A percentile compares a stretch with the other conserved stretches of the same genome.
phyloP scores from a whole-genome alignment of 2,113 vertebrate genomes.

The Protomyctophum bolini region DNA sequence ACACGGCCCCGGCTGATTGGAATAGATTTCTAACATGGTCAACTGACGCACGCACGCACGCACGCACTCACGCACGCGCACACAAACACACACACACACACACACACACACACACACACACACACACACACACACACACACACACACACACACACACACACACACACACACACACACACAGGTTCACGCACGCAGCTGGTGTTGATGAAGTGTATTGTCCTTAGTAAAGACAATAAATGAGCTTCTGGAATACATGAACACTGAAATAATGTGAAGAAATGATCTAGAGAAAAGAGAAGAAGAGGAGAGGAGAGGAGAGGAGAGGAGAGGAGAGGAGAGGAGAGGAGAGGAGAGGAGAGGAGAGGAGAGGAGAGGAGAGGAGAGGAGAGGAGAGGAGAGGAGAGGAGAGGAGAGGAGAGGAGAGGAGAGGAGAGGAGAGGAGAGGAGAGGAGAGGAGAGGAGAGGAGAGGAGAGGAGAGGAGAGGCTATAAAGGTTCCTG shows the following conservation, averaged over 20 bases:
- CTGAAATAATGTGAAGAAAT: no score
- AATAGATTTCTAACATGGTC: no score
- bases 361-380: neutral
- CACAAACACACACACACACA: neutral
- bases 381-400: neutral
- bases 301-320: neutral
- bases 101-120: slow-evolving; percentile 6
- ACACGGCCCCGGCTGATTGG: no score
- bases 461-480: slow-evolving; percentile 17
- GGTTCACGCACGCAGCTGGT: no score
- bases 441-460: neutral
- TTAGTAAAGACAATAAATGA: no score
- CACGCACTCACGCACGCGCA: slow-evolving; percentile 12
- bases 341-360: neutral
- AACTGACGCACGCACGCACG: slow-evolving; percentile 3
- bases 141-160: neutral
- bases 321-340: neutral
- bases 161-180: neutral
- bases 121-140: neutral
- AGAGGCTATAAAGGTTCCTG: neutral
- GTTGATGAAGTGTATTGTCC: no score
- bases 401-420: slow-evolving; percentile 8
- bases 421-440: neutral
- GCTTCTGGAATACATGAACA: no score
- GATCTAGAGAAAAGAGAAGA: neutral